Base-by-base conservation (phyloP, 2,113 vertebrate genomes). In the Gadus macrocephalus region DNA sequence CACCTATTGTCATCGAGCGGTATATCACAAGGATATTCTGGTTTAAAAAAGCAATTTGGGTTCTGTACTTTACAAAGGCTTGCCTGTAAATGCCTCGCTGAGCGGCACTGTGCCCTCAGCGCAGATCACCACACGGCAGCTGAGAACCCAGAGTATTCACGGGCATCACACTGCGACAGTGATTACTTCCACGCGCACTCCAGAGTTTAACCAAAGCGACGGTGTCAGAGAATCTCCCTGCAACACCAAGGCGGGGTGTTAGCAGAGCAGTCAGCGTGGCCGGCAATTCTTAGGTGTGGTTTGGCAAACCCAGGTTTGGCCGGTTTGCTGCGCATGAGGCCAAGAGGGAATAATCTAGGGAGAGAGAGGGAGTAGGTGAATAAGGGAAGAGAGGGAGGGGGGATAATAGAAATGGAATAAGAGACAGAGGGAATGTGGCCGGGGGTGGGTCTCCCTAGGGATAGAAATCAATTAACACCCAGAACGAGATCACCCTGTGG, bases 101-200 rank as follows among this genome's bases (percentile, higher is more conserved):
- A 73, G 66, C 67, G 64, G 27, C 72, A 59, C 67, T 70, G 58
- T 64, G 59, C 75, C 72, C 53, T 68, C 55, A 17, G 12, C 4
- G 4, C 35, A 28, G 68, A 55, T 74, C 70, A 66, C 63, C 4
- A 72, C 67, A n/a, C 15, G 8, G 35, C 2, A 0, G 12, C 15
- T 58, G 62, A 38, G 72, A 25, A 61, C 56, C 3, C 31, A 19
- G 3, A 28, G 53, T 11, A 67, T 75, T 53, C 68, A 7, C 2
- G 3, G 62, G 15, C 62, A 35, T 38, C 16, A 17, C 63, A 65
- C 63, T 19, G 16, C 38, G 28, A 64, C 28, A 1, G 16, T 65
- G 63, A 65, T 65, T 42, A 42, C 31, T 65, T 42, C 27, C 22
- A 62, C 31, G 61, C 61, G n/a, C 63, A 9, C 35, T 65, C 17